Base-by-base conservation (phyloP, 2,888 invertebrate species). In the Nymphalis urticae region DNA sequence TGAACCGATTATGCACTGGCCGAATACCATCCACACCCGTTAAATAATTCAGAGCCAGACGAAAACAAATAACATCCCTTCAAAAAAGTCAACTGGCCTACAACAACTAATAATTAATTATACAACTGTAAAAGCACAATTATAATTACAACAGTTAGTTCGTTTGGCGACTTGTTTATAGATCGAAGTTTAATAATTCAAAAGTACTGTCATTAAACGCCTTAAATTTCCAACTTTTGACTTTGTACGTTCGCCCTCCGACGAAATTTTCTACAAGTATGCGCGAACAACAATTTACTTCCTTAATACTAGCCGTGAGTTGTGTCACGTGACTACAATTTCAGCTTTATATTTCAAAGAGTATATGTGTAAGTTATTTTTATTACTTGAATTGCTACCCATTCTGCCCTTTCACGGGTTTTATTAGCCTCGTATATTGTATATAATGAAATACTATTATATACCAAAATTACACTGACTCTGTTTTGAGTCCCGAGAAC, bases 251-350 rank as follows among this genome's bases (percentile, higher is more conserved):
- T 42, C 51, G 48, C 53, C 56, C 58, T 61, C 47, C 50, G 66
- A 42, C 60, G 48, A 66, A 71, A 71, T 63, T 71, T 48, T 66
- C 68, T 61, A 47, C n/a, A 71, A 71, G 63, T 61, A 66, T 69
- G 64, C 51, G 56, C 21, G 32, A 71, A 54, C 66, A 71, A 54
- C 66, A 66, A 61, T 70, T 68, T 54, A 32, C 54, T 61, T 48
- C 48, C 63, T 58, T 32, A 24, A 48, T 66, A 17, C 10, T 32
- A 16, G 32, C 9, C 50, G 16, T 36, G 51, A 24, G 19, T 51
- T 62, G 32, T 36, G 51, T 51, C 58, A 58, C 36, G 19, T 36
- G 36, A 36, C 36, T 58, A 27, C 17, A 32, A 42, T 10, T 56
- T 27, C 5, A 32, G 32, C n/a, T 19, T 36, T n/a, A 36, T 58